A percentile compares a stretch with the other conserved stretches of the same genome.
phyloP scores from a whole-genome alignment of 2,888 invertebrate species.

The Lottia gigantea region DNA sequence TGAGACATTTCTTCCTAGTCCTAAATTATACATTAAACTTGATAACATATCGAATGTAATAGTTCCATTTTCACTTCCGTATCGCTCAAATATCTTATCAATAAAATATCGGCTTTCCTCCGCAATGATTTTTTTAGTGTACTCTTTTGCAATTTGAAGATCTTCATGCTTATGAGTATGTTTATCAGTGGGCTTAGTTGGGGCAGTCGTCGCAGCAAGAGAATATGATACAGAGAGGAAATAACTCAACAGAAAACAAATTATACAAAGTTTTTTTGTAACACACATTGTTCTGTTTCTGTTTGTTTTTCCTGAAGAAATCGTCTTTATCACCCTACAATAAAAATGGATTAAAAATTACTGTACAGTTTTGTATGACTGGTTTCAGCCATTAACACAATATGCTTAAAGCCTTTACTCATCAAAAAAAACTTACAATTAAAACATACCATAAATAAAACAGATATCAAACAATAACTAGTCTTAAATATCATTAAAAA shows the following conservation, averaged over 20 bases:
- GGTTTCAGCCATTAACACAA: too few species aligned
- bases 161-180: background rate
- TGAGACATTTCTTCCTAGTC: background rate
- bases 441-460: too few species aligned
- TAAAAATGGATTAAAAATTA: too few species aligned
- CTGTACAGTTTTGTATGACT: too few species aligned
- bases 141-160: background rate
- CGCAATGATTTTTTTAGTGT: background rate
- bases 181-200: background rate
- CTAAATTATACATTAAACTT: constrained; percentile 4
- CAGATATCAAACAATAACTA: too few species aligned
- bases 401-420: too few species aligned
- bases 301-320: too few species aligned
- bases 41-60: background rate
- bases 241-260: background rate
- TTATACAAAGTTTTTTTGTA: background rate
- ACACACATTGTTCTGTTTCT: background rate
- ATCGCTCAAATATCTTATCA: constrained; percentile 8
- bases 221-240: background rate
- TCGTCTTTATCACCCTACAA: too few species aligned
- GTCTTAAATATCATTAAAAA: too few species aligned
- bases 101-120: constrained; percentile 14
- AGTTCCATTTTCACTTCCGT: constrained; percentile 9
- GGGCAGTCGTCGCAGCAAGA: background rate
- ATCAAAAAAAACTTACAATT: too few species aligned